These are phyloP conservation scores for Echeneis naucrates DNA, from an alignment of 2,797 vertebrate species.

Conservation along the genomic window DNA sequence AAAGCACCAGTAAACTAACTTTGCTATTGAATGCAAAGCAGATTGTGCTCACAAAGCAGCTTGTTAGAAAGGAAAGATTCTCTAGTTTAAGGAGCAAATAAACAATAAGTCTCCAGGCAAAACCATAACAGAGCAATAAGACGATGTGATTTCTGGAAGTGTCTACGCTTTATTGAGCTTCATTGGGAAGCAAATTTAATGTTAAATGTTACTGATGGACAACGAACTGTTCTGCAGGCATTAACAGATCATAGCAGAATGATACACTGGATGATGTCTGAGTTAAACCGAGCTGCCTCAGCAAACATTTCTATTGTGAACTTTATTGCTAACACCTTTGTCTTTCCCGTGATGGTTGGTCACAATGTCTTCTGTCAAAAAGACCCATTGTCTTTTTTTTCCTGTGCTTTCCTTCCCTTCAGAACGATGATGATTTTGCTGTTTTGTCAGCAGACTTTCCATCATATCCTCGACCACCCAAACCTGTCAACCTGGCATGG, in stretches of 20 bases:
- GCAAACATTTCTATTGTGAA: background rate
- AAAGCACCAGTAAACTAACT: too few relatives aligned
- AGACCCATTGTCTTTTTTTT: background rate
- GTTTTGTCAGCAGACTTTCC: background rate
- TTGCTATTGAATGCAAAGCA: too few relatives aligned
- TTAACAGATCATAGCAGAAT: background rate
- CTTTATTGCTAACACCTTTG: background rate
- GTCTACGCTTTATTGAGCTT: too few relatives aligned
- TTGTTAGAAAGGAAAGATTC: too few relatives aligned
- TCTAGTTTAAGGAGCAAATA: too few relatives aligned
- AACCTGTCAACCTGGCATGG: background rate
- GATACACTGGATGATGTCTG: background rate
- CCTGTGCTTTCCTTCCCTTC: background rate
- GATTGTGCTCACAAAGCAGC: too few relatives aligned
- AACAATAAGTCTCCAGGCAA: too few relatives aligned
- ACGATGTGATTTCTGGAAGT: too few relatives aligned
- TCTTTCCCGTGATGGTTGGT: background rate
- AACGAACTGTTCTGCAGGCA: background rate
- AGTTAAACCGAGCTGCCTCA: background rate
- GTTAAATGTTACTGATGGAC: constrained; percentile 1
- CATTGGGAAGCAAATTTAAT: too few relatives aligned
- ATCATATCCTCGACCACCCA: background rate
- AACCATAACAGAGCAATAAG: too few relatives aligned
- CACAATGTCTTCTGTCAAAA: constrained; percentile 9
- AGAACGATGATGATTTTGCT: background rate